Conservation (phyloP, 92 coral and sea anemone species). For the Porites evermanni region DNA sequence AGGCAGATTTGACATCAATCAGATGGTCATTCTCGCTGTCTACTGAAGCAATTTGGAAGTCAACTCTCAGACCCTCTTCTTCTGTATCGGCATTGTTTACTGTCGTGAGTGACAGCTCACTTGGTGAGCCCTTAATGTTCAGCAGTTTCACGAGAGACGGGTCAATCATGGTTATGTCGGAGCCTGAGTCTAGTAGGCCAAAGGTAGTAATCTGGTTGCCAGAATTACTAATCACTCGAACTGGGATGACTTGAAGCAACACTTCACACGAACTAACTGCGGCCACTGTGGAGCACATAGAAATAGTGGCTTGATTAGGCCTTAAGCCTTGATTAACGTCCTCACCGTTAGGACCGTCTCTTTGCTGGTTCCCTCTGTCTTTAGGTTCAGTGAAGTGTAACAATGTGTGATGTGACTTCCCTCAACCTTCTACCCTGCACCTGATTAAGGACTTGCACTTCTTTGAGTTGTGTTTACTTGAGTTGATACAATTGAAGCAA, state of each 20-base stretch:
- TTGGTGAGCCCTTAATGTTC: conserved; percentile 34
- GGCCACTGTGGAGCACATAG: neutral
- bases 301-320: no score
- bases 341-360: no score
- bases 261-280: conserved; percentile 24
- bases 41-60: conserved; percentile 45
- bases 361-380: no score
- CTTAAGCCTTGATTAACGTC: no score
- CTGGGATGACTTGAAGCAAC: conserved; percentile 58
- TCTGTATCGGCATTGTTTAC: conserved; percentile 33
- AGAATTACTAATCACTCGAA: conserved; percentile 40
- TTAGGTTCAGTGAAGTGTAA: no score
- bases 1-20: conserved; percentile 25
- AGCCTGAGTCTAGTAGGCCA: conserved; percentile 63
- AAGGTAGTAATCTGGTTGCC: conserved; percentile 53
- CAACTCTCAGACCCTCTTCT: conserved; percentile 49
- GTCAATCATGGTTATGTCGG: conserved; percentile 63
- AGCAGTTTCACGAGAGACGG: conserved; percentile 43
- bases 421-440: no score
- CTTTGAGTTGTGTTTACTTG: no score
- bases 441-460: no score
- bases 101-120: conserved; percentile 48
- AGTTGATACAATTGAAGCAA: no score
- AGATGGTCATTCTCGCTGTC: conserved; percentile 12
- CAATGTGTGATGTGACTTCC: no score